phyloP scores from a whole-genome alignment of 1,140 invertebrate species.

The Drosophila arawakana region DNA sequence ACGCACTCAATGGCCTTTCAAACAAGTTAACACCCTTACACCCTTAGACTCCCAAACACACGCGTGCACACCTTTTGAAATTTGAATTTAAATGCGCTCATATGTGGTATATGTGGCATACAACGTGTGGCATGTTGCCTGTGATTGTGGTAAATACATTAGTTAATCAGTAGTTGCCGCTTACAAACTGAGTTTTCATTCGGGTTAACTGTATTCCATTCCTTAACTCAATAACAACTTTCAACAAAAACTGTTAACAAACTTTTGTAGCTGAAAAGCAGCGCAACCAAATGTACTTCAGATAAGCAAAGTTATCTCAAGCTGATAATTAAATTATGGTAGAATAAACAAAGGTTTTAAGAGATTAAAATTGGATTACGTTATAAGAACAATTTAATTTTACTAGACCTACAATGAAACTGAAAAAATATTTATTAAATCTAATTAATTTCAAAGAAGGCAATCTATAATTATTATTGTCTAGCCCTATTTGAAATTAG shows the following conservation, averaged over 20 bases:
- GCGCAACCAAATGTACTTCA: background rate
- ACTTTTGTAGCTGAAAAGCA: background rate
- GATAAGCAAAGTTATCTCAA: background rate
- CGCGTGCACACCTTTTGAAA: slow-evolving; percentile 40
- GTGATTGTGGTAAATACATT: slow-evolving; percentile 7
- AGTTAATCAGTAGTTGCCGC: slow-evolving; percentile 19
- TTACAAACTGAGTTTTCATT: background rate
- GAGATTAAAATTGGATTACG: no score
- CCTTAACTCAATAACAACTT: background rate
- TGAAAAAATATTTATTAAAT: no score
- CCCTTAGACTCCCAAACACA: slow-evolving; percentile 13
- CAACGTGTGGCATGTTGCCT: background rate
- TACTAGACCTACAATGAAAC: no score
- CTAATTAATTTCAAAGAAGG: no score
- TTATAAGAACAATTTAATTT: no score
- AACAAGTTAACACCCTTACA: slow-evolving; percentile 33
- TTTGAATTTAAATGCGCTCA: slow-evolving; percentile 60
- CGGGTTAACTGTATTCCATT: no score
- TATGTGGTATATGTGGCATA: slow-evolving; percentile 14
- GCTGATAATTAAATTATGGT: background rate
- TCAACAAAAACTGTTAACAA: background rate
- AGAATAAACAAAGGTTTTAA: background rate
- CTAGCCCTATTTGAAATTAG: no score
- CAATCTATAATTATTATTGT: no score
- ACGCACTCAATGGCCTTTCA: slow-evolving; percentile 59